Evolutionary conservation across 2,113 vertebrate species (phyloP).

Genomic region (Malaclemys terrapin): DNA sequence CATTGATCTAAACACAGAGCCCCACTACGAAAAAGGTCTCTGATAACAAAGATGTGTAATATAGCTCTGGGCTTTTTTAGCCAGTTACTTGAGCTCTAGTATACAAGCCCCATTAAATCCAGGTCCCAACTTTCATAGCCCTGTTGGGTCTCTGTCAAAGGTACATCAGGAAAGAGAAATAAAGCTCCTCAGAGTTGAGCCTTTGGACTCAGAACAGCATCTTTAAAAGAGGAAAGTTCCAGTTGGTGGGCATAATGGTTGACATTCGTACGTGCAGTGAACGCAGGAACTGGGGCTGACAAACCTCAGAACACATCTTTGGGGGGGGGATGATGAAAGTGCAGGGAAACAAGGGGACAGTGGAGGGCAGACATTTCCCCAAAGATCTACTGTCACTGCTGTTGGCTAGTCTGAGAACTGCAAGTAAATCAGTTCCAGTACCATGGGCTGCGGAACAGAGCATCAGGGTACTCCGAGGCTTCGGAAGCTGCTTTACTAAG

Average conservation of each 20-base stretch:
- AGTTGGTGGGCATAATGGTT: not conserved
- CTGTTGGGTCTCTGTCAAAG: not conserved
- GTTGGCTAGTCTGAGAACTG: not conserved
- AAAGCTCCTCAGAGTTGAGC: not conserved
- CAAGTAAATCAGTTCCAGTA: rapidly evolving
- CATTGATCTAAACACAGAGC: not conserved
- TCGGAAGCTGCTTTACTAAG: rapidly evolving
- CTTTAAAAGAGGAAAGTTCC: not conserved
- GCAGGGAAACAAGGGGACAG: not conserved
- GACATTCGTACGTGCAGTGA: not conserved
- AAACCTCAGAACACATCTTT: not conserved
- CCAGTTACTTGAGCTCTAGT: not conserved
- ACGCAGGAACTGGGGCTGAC: not conserved
- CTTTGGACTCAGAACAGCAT: not conserved
- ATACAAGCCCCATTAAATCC: not conserved
- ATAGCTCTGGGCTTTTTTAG: not conserved
- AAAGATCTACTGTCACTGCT: not conserved
- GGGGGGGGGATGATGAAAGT: not conserved
- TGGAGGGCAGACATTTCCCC: rapidly evolving
- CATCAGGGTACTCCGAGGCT: rapidly evolving
- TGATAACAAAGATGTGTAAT: not conserved
- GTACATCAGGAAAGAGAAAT: not conserved
- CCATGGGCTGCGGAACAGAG: not conserved
- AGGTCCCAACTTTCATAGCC: not conserved
- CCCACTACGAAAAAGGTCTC: not conserved